Percentiles rank a stretch among this genome's conserved stretches.
Conservation (phyloP, 2,113 vertebrate genomes). For the Eulacestoma nigropectus region DNA sequence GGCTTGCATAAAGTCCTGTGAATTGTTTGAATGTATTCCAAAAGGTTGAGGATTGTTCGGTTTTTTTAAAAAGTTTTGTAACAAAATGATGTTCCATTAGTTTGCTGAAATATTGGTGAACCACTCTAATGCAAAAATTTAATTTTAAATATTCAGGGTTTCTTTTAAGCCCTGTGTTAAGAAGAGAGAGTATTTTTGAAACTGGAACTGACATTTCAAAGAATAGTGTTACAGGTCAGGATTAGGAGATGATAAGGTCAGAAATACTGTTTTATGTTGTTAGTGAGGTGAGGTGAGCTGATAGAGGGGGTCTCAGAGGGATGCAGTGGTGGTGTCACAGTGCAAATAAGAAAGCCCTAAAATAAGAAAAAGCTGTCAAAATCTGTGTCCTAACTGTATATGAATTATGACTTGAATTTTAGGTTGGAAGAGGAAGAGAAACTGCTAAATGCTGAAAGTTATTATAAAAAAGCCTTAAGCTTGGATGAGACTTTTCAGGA, state of each 20-base stretch:
- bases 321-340: neutral
- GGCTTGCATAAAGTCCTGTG: neutral
- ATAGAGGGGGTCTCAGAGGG: neutral
- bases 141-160: neutral
- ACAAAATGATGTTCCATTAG: neutral
- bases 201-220: neutral
- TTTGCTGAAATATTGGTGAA: neutral
- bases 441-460: constrained; percentile 87
- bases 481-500: constrained; percentile 87
- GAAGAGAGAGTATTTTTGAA: neutral
- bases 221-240: neutral
- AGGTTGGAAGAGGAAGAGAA: constrained; percentile 96
- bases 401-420: constrained; percentile 4
- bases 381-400: neutral
- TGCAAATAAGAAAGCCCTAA: neutral
- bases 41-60: neutral
- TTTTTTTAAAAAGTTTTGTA: neutral
- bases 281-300: neutral
- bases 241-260: neutral
- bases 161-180: neutral
- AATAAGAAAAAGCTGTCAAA: neutral
- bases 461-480: constrained; percentile 87
- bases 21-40: neutral
- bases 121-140: neutral
- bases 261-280: neutral